phyloP scores from a whole-genome alignment of 2,797 vertebrate genomes.

The Silurus lanzhouensis region DNA sequence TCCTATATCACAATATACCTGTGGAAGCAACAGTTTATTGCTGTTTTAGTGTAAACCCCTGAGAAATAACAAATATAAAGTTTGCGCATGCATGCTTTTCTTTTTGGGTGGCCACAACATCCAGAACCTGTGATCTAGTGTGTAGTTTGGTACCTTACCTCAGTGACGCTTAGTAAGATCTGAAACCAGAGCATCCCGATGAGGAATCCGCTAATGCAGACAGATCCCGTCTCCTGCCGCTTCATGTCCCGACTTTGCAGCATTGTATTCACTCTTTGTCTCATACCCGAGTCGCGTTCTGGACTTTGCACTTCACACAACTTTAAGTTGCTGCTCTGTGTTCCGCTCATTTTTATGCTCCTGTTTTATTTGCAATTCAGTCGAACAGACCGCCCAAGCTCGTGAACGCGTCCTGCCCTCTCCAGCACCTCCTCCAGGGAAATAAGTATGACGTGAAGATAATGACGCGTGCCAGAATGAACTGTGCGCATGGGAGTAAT shows the following conservation, averaged over 20 bases:
- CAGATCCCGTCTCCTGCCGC: background rate
- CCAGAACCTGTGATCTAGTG: background rate
- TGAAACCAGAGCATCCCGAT: constrained; percentile 23
- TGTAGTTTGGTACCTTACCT: background rate
- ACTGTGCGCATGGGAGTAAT: too few species aligned
- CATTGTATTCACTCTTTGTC: background rate
- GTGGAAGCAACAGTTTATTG: background rate
- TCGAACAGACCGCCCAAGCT: background rate
- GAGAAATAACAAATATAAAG: background rate
- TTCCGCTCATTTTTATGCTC: background rate
- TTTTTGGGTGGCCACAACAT: background rate
- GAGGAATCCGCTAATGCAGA: background rate
- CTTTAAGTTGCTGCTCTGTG: background rate
- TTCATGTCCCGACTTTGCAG: background rate
- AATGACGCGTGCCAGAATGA: background rate
- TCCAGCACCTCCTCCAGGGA: background rate
- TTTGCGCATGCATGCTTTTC: background rate
- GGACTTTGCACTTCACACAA: background rate
- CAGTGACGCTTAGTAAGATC: background rate
- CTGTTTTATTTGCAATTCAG: background rate
- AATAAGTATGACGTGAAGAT: background rate
- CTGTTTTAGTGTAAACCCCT: background rate
- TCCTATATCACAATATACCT: too few species aligned
- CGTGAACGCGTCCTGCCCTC: background rate
- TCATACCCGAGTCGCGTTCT: too few species aligned